Percentiles rank a stretch among this genome's conserved stretches.
phyloP scores from a whole-genome alignment of 2,888 invertebrate species.

The Chymomyza caudatula region DNA sequence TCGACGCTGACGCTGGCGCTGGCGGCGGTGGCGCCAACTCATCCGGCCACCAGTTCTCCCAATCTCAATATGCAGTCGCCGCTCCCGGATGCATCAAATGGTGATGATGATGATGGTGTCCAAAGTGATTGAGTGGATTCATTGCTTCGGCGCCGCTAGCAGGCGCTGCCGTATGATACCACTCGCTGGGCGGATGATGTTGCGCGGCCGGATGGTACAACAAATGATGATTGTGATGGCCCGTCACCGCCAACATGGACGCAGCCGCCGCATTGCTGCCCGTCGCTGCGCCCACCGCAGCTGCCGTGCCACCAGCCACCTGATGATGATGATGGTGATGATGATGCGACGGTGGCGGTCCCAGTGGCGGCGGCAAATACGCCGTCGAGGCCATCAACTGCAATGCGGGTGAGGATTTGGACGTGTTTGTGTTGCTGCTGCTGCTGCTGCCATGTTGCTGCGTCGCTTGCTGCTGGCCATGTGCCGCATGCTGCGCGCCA shows the following conservation, averaged over 20 bases:
- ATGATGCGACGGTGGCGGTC: constrained; percentile 74
- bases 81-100: constrained; percentile 85
- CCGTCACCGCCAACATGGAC: constrained; percentile 71
- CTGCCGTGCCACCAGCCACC: constrained; percentile 40
- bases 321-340: constrained; percentile 69
- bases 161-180: constrained; percentile 78
- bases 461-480: constrained; percentile 48
- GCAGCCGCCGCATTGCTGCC: constrained; percentile 66
- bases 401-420: constrained; percentile 73
- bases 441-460: constrained; percentile 47
- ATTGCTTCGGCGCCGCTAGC: constrained; percentile 76
- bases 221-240: constrained; percentile 77
- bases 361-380: constrained; percentile 76
- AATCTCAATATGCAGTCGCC: constrained; percentile 87
- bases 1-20: neutral
- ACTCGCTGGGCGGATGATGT: constrained; percentile 77
- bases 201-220: constrained; percentile 77
- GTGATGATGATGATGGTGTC: constrained; percentile 82
- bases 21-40: constrained; percentile 42
- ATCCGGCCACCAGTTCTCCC: constrained; percentile 67
- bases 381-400: constrained; percentile 74
- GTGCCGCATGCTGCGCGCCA: constrained; percentile 28
- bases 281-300: constrained; percentile 57
- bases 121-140: constrained; percentile 79
- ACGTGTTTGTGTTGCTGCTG: constrained; percentile 38